phyloP scores from a whole-genome alignment of 2,888 invertebrate species.

The Meandrusa payeni region DNA sequence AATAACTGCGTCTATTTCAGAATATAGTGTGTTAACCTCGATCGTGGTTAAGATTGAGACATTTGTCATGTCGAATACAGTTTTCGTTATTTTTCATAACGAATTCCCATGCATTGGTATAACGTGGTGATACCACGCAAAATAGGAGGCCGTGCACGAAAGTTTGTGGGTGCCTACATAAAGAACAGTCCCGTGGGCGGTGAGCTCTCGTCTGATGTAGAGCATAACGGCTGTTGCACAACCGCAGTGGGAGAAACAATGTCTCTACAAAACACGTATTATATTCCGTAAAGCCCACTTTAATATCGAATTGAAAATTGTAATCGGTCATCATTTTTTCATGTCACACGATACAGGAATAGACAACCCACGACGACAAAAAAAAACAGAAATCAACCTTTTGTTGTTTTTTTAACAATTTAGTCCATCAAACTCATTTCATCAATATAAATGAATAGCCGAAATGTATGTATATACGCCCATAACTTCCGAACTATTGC shows the following conservation, averaged over 20 bases:
- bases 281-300: slow-evolving; percentile 11
- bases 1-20: neutral
- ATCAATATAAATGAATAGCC: too few species aligned
- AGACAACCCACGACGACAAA: too few species aligned
- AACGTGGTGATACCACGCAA: slow-evolving; percentile 36
- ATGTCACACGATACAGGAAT: too few species aligned
- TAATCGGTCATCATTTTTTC: neutral
- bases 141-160: slow-evolving; percentile 33
- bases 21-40: slow-evolving; percentile 8
- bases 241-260: slow-evolving; percentile 35
- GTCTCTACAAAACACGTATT: slow-evolving; percentile 15
- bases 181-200: slow-evolving; percentile 49
- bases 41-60: slow-evolving; percentile 31
- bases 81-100: slow-evolving; percentile 12
- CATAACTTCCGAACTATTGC: too few species aligned
- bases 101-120: slow-evolving; percentile 20
- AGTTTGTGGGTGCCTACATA: slow-evolving; percentile 45
- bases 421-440: too few species aligned
- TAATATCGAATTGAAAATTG: slow-evolving; percentile 9
- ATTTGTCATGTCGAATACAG: slow-evolving; percentile 21
- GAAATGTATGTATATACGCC: too few species aligned
- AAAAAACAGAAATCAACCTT: too few species aligned
- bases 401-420: too few species aligned
- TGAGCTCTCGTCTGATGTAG: slow-evolving; percentile 35
- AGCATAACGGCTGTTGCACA: slow-evolving; percentile 33